Conservation (phyloP, 92 coral and sea anemone species). For the Umimayanthus kanabou region DNA sequence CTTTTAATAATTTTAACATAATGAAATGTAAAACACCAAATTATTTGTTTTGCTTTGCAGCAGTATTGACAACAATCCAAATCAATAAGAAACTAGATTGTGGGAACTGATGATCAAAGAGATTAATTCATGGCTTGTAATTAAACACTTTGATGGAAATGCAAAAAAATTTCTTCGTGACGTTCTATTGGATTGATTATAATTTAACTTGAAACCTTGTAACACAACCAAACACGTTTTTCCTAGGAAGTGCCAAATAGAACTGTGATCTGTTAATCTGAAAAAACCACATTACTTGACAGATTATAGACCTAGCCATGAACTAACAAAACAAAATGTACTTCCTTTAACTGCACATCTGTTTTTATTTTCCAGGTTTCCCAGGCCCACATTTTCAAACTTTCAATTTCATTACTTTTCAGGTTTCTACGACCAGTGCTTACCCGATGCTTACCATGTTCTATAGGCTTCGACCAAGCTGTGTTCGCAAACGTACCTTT, state of each 20-base stretch:
- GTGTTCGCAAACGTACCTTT: conserved; percentile 22
- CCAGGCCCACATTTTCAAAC: neutral
- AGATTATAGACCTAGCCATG: neutral
- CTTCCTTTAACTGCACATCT: neutral
- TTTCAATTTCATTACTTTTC: neutral
- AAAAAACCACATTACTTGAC: no score
- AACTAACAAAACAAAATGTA: neutral
- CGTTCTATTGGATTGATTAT: neutral
- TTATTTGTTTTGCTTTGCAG: no score
- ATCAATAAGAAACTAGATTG: no score
- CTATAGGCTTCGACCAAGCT: neutral
- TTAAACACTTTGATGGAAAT: no score
- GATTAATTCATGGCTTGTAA: no score
- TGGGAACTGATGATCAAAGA: no score
- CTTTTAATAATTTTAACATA: no score
- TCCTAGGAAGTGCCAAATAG: no score
- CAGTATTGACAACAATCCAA: no score
- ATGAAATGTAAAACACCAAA: no score
- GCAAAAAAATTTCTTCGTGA: neutral
- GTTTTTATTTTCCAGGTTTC: neutral
- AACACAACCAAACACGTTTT: neutral
- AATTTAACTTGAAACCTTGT: neutral
- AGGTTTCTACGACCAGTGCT: neutral
- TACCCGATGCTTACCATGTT: neutral
- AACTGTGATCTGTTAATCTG: no score